Evolutionary conservation across 2,888 invertebrate species (phyloP).

Genomic region (Bursaphelenchus okinawaensis): DNA sequence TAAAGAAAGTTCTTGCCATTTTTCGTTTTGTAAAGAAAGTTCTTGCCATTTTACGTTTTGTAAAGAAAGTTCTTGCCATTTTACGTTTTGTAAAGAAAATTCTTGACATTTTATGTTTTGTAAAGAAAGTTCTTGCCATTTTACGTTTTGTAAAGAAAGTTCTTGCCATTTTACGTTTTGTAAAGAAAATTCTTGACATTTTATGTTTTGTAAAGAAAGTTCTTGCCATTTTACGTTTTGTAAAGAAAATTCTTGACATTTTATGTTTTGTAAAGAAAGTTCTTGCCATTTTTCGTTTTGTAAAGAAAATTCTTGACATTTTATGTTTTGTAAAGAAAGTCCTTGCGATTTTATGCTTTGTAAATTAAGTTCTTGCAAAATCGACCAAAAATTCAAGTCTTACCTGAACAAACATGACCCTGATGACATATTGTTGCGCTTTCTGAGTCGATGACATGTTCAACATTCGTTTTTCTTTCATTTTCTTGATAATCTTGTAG

Average conservation of each 20-base stretch:
- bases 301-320: neutral
- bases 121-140: neutral
- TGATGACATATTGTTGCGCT: neutral
- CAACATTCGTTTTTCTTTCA: neutral
- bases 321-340: neutral
- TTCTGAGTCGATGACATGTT: neutral
- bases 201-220: neutral
- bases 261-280: neutral
- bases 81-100: neutral
- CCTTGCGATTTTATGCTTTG: neutral
- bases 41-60: neutral
- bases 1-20: neutral
- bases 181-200: neutral
- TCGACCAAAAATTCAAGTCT: neutral
- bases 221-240: neutral
- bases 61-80: too few relatives aligned
- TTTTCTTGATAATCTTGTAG: neutral
- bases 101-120: neutral
- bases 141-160: too few relatives aligned
- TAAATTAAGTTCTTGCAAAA: too few relatives aligned
- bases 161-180: neutral
- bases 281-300: neutral
- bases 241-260: too few relatives aligned
- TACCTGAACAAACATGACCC: neutral
- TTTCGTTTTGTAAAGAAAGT: neutral